Evolutionary conservation across 1,140 invertebrate species (phyloP).

Genomic region (Drosophila ercepeae): DNA sequence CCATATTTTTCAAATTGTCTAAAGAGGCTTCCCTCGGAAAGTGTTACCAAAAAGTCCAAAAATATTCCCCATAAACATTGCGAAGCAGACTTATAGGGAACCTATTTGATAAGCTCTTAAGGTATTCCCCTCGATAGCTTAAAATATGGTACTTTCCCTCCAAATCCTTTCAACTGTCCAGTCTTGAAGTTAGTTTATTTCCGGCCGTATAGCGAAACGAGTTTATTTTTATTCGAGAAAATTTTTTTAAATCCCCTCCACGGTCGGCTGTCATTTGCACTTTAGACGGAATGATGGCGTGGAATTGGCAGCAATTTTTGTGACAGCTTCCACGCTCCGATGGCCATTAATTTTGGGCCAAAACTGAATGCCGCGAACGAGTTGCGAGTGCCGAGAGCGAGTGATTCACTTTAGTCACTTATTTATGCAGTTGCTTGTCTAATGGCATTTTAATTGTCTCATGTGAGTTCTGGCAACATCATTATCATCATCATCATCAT

Average conservation of each 20-base stretch:
- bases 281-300: conserved; percentile 15
- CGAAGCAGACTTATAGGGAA: too few relatives aligned
- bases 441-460: conserved; percentile 76
- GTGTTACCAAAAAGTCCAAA: too few relatives aligned
- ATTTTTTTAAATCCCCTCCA: neutral
- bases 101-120: too few relatives aligned
- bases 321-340: conserved; percentile 29
- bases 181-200: neutral
- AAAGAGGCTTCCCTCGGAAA: too few relatives aligned
- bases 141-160: too few relatives aligned
- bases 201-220: neutral
- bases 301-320: neutral
- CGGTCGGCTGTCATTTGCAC: conserved; percentile 13
- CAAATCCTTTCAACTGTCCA: too few relatives aligned
- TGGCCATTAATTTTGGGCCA: conserved; percentile 31
- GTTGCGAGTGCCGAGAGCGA: conserved; percentile 12
- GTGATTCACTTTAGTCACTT: conserved; percentile 38
- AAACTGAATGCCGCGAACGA: conserved; percentile 11
- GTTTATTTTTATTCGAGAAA: neutral
- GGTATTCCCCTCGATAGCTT: too few relatives aligned
- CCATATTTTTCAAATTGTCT: too few relatives aligned
- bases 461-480: conserved; percentile 20
- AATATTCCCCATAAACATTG: too few relatives aligned
- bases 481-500: conserved; percentile 2
- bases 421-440: conserved; percentile 59